phyloP scores from a whole-genome alignment of 2,113 vertebrate genomes.

The Boulengeromyrus knoepffleri region DNA sequence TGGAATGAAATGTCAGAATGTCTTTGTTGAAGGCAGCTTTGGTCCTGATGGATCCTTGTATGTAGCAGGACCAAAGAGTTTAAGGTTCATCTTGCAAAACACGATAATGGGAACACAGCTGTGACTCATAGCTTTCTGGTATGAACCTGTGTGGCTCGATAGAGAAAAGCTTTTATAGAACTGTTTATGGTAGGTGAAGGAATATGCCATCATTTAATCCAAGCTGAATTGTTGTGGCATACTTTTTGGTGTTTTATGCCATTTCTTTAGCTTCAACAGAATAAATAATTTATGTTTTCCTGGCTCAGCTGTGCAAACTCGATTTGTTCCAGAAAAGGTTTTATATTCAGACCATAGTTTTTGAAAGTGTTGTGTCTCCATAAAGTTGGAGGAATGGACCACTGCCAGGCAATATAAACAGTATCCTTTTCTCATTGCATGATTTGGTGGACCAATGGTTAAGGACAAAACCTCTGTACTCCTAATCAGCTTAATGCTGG shows the following conservation, averaged over 20 bases:
- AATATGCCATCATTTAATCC: background rate
- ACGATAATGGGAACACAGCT: background rate
- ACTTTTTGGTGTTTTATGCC: background rate
- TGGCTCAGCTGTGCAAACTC: background rate
- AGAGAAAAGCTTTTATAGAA: background rate
- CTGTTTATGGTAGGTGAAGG: background rate
- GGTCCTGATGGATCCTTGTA: background rate
- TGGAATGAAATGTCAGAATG: background rate
- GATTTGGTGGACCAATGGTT: slow-evolving; percentile 53
- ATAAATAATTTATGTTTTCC: background rate
- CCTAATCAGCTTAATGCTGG: slow-evolving; percentile 65
- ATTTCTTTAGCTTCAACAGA: background rate
- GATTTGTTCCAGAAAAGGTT: background rate
- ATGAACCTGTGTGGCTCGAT: background rate
- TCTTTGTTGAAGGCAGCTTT: background rate
- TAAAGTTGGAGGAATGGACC: background rate
- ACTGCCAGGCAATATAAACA: slow-evolving; percentile 30
- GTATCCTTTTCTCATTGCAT: slow-evolving; percentile 24
- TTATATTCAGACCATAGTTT: background rate
- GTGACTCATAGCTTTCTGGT: background rate
- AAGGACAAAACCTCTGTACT: slow-evolving; percentile 62
- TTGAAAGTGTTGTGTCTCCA: slow-evolving; percentile 4
- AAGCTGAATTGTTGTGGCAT: background rate
- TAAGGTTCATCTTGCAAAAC: background rate
- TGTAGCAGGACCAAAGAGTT: background rate